Evolutionary conservation across 1,140 invertebrate genomes (phyloP), one percentile per base, ranked within the genome.

Genomic region (Platyscapa corneri): DNA sequence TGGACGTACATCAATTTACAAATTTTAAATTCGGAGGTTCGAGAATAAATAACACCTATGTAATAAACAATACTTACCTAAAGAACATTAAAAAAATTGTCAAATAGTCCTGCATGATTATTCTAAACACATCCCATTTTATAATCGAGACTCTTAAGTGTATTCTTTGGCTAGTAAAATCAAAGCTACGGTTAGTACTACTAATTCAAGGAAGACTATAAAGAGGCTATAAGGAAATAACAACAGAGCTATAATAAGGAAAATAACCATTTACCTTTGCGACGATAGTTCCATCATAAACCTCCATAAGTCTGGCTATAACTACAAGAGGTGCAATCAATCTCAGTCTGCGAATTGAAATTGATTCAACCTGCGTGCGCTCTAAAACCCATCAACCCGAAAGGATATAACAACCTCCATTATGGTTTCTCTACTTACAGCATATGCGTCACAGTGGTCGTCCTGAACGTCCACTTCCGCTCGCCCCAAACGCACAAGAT

Each of bases 371-470:
- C 3, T 39, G 39, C 0, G 0, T 20, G 2, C 18, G 0, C 64
- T 34, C 60, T 64, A n/a, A 39, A 72, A 72, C 0, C 6, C n/a
- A 53, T 16, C 10, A 14, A 3, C 12, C n/a, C 34, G 5, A 27
- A 37, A 6, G 32, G 20, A 23, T 37, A 6, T 70, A 70, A 70
- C 67, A 37, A 23, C 12, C 18, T 23, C 27, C 23, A 42, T 74
- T n/a, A 42, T n/a, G 70, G 7, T 77, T 67, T 77, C 37, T 83
- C n/a, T 86, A 70, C 77, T 60, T 83, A 86, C 95, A 98, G 97
- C 94, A 99, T 99, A 94, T 98, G 98, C 91, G 98, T 99, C 85
- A 99, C 99, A n/a, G 98, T 99, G 83, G 96, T 99, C 87, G 98
- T 99, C 16, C 95, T 99, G 60, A 99, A 99, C 93, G 96, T 98